Evolutionary conservation across 1,140 invertebrate genomes (phyloP).

Genomic region (Leptinotarsa lineolata): DNA sequence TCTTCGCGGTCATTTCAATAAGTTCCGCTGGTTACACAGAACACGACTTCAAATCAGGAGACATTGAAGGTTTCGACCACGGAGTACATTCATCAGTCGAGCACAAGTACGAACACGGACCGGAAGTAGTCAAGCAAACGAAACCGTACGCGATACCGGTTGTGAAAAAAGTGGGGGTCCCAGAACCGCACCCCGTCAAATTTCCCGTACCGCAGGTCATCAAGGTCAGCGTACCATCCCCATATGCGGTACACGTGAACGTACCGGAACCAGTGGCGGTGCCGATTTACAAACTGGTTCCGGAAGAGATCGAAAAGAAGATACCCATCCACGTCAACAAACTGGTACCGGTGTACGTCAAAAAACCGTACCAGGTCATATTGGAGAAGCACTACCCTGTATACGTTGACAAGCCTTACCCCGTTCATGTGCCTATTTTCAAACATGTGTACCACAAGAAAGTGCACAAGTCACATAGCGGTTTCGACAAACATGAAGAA

Average conservation of each 20-base stretch:
- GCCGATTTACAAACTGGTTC: slow-evolving; percentile 72
- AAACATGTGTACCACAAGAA: slow-evolving; percentile 71
- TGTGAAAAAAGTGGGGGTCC: slow-evolving; percentile 75
- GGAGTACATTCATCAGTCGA: slow-evolving; percentile 39
- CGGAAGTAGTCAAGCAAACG: slow-evolving; percentile 65
- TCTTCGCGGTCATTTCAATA: slow-evolving; percentile 16
- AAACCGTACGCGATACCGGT: slow-evolving; percentile 74
- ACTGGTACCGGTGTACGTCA: slow-evolving; percentile 73
- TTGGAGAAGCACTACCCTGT: slow-evolving; percentile 78
- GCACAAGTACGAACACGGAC: slow-evolving; percentile 52
- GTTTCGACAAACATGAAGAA: slow-evolving; percentile 13
- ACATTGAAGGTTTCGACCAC: slow-evolving; percentile 32
- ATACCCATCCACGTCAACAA: slow-evolving; percentile 78
- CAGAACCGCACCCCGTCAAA: slow-evolving; percentile 74
- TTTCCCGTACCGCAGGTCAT: slow-evolving; percentile 75
- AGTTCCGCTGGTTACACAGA: slow-evolving; percentile 42
- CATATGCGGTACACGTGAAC: slow-evolving; percentile 72
- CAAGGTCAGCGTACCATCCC: slow-evolving; percentile 74
- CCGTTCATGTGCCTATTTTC: slow-evolving; percentile 79
- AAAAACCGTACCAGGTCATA: slow-evolving; percentile 77
- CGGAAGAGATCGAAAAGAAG: slow-evolving; percentile 69
- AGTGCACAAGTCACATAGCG: not conserved
- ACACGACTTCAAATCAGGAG: slow-evolving; percentile 14
- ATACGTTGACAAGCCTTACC: slow-evolving; percentile 74
- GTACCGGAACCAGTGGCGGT: slow-evolving; percentile 74